Evolutionary conservation across 2,113 vertebrate species (phyloP).

Genomic region (Albula goreensis): DNA sequence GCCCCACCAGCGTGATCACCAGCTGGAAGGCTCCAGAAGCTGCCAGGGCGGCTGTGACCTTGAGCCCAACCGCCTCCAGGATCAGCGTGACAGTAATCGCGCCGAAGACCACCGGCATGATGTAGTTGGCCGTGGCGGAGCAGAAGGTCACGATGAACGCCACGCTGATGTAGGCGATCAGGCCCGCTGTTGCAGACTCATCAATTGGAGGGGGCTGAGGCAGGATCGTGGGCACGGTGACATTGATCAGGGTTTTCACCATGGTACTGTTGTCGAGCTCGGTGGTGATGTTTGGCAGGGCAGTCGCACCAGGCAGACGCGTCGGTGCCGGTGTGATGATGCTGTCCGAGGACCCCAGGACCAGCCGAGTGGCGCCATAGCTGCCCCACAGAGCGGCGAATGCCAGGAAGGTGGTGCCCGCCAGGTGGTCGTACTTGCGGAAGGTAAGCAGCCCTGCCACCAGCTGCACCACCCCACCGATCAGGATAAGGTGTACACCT

Average conservation of each 20-base stretch:
- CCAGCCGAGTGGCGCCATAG: slow-evolving; percentile 33
- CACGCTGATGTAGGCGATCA: slow-evolving; percentile 36
- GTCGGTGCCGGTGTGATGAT: neutral
- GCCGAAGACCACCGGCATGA: slow-evolving; percentile 38
- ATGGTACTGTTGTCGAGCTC: too few relatives aligned
- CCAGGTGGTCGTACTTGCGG: slow-evolving; percentile 37
- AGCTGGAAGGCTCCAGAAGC: slow-evolving; percentile 27
- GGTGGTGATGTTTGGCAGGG: too few relatives aligned
- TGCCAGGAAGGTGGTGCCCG: slow-evolving; percentile 31
- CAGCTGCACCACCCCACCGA: slow-evolving; percentile 35
- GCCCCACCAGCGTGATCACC: slow-evolving; percentile 20
- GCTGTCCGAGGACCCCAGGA: slow-evolving; percentile 22
- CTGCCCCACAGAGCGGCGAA: slow-evolving; percentile 35
- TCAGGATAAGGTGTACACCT: slow-evolving; percentile 39
- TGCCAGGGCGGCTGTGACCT: neutral
- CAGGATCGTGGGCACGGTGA: neutral
- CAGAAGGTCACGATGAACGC: slow-evolving; percentile 39
- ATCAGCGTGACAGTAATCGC: slow-evolving; percentile 32
- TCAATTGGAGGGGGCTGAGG: neutral
- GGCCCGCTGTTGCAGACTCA: slow-evolving; percentile 23
- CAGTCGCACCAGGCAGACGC: too few relatives aligned
- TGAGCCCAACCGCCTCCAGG: slow-evolving; percentile 33
- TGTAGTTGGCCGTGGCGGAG: slow-evolving; percentile 38
- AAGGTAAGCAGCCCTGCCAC: slow-evolving; percentile 36
- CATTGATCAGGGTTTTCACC: neutral